Evolutionary conservation across 2,113 vertebrate genomes (phyloP), one percentile per base, ranked within the genome.

Genomic region (Anguilla rostrata): DNA sequence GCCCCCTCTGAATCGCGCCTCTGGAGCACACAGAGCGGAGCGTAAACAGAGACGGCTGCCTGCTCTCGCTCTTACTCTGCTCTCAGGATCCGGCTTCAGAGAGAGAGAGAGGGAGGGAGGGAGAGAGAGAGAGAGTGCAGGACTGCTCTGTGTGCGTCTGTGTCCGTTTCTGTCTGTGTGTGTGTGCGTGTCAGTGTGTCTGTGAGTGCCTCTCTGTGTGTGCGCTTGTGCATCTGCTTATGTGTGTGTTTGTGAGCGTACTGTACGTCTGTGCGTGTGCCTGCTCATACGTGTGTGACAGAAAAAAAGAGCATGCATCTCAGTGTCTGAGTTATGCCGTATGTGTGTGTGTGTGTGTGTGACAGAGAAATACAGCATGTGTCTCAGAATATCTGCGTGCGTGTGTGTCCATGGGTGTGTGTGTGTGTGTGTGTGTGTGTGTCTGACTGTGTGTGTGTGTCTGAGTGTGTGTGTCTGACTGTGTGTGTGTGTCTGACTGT

Each of bases 191-290:
- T 34, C 34, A 34, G 34, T 34, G 34, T 34, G 34, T 34, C 34
- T 1, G 34, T 34, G 34, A 34, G 34, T 34, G 34, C 34, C 34
- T 20, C 20, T 78, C 63, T 22, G 75, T 20, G 56, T 66, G 41
- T 5, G 57, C 5, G 18, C 60, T 16, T 5, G 60, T 63, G 15
- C 4, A 1, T 12, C 14, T 1, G 60, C 20, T 63, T 82, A 39
- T 40, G 60, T 60, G 81, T 56, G 81, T 46, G 71, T 78, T 57
- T 63, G 86, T 89, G 56, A 34, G 34, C 34, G 34, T 34, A 34
- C 34, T 34, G 34, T 34, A 34, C 34, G 34, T 34, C 34, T 34
- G 34, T 34, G 34, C 34, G 34, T 34, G 34, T 34, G 34, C 1
- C 34, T 34, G 34, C 34, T 34, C 34, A 34, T 34, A 46, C 6